These are phyloP conservation scores for Stictocephala bisonia DNA, from an alignment of 2,888 invertebrate species.

Conservation along the genomic window DNA sequence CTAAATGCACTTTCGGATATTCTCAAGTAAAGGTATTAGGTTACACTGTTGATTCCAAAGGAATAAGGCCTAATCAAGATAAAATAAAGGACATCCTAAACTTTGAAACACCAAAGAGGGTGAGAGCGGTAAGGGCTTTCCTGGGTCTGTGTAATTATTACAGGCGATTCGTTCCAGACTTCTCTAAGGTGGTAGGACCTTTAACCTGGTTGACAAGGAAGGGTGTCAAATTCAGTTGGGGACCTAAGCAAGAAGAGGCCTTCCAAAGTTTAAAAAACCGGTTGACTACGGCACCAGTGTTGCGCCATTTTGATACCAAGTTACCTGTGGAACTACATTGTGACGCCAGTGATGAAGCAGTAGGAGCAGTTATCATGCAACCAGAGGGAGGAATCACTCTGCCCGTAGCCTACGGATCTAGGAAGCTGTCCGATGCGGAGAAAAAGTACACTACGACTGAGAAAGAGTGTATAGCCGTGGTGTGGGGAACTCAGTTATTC, in stretches of 20 bases:
- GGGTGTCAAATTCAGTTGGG: neutral
- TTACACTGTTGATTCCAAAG: neutral
- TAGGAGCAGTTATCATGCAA: neutral
- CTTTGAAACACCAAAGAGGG: neutral
- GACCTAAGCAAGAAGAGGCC: neutral
- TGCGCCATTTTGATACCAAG: neutral
- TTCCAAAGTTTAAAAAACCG: neutral
- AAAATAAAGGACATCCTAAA: conserved; percentile 12
- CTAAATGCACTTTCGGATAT: neutral
- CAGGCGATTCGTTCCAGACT: neutral
- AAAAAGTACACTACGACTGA: neutral
- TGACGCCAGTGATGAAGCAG: neutral
- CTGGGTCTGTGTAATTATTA: neutral
- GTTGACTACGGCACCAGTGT: neutral
- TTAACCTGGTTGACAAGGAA: neutral
- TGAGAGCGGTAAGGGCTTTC: neutral
- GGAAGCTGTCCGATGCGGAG: neutral
- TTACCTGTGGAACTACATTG: neutral
- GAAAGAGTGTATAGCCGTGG: neutral
- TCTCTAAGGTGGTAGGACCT: neutral
- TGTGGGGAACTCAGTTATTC: neutral
- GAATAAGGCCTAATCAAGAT: neutral
- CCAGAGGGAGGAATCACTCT: neutral
- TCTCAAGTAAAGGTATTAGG: conserved; percentile 11
- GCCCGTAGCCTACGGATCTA: neutral